Evolutionary conservation across 2,113 vertebrate species (phyloP).

Genomic region (Cricetomys ansorgei): DNA sequence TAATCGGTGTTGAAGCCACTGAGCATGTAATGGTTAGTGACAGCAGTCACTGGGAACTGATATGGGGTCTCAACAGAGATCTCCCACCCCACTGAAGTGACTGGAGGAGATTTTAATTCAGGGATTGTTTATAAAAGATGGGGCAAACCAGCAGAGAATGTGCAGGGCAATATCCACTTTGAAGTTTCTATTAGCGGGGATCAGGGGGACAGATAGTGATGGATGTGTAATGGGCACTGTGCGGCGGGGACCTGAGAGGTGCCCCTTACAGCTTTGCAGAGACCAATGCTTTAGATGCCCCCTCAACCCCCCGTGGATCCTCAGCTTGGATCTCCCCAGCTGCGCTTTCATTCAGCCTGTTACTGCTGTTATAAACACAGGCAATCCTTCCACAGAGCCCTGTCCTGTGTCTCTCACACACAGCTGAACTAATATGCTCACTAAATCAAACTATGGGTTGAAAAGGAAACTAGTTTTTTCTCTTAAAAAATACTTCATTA

Average conservation of each 20-base stretch:
- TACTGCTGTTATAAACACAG: no score
- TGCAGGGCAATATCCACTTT: neutral
- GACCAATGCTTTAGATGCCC: neutral
- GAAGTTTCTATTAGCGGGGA: neutral
- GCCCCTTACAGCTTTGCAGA: neutral
- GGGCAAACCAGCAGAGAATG: neutral
- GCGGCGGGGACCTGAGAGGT: neutral
- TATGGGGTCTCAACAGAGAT: neutral
- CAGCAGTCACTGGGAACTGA: neutral
- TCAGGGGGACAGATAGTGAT: neutral
- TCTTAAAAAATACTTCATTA: neutral
- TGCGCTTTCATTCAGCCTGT: neutral
- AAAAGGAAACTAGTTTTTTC: neutral
- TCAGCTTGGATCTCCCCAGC: neutral
- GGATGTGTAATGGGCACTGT: neutral
- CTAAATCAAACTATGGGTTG: neutral
- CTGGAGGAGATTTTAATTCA: neutral
- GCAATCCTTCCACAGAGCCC: no score
- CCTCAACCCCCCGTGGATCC: neutral
- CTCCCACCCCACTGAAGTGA: neutral
- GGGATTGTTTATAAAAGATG: neutral
- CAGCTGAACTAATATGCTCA: fast-evolving
- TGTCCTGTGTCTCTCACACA: fast-evolving
- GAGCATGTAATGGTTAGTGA: neutral
- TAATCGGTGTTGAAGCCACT: neutral